phyloP scores from a whole-genome alignment of 2,888 invertebrate species.

The Catocala nupta region DNA sequence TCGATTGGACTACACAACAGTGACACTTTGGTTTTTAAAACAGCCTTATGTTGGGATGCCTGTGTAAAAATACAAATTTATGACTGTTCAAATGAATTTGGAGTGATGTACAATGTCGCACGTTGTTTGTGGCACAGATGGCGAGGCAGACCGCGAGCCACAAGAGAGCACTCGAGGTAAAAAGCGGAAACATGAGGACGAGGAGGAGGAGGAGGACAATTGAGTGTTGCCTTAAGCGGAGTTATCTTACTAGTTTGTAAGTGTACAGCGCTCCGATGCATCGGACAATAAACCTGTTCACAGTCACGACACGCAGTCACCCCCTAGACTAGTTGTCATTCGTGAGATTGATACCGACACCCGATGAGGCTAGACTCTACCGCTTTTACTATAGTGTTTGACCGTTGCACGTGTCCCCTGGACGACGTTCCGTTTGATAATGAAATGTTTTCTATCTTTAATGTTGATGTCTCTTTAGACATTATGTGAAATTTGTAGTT shows the following conservation, averaged over 20 bases:
- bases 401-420: slow-evolving; percentile 42
- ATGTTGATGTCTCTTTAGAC: slow-evolving; percentile 68
- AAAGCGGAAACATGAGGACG: slow-evolving; percentile 88
- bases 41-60: no score
- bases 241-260: slow-evolving; percentile 85
- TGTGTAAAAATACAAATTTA: no score
- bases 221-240: slow-evolving; percentile 84
- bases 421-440: slow-evolving; percentile 53
- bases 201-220: slow-evolving; percentile 84
- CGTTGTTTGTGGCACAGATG: slow-evolving; percentile 64
- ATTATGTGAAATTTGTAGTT: slow-evolving; percentile 82
- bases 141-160: slow-evolving; percentile 74
- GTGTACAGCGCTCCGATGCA: slow-evolving; percentile 85
- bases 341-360: slow-evolving; percentile 69
- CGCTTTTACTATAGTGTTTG: slow-evolving; percentile 56
- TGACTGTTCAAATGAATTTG: no score
- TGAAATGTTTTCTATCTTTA: slow-evolving; percentile 68
- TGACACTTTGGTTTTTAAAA: no score
- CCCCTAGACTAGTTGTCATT: slow-evolving; percentile 76
- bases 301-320: slow-evolving; percentile 65
- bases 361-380: slow-evolving; percentile 59
- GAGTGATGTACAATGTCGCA: not conserved
- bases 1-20: no score
- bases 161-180: slow-evolving; percentile 88
- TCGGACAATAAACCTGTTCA: slow-evolving; percentile 82